phyloP scores from a whole-genome alignment of 1,140 invertebrate genomes.

The Protaetia brevitarsis region DNA sequence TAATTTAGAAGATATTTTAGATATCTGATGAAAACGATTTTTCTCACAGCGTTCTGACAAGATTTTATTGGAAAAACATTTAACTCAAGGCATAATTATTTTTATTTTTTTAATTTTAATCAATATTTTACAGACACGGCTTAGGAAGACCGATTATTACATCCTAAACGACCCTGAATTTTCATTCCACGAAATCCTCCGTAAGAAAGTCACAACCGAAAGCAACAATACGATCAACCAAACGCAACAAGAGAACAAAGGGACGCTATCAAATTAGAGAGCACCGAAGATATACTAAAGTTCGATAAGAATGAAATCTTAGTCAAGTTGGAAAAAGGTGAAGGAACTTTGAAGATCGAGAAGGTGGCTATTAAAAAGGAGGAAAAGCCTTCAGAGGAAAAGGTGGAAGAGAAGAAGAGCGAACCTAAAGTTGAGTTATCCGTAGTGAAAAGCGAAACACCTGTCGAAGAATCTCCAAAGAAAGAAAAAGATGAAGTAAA shows the following conservation, averaged over 20 bases:
- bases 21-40: too few species aligned
- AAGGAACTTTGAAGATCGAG: constrained; percentile 58
- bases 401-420: constrained; percentile 34
- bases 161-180: constrained; percentile 90
- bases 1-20: too few species aligned
- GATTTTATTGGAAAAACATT: too few species aligned
- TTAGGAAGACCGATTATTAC: constrained; percentile 87
- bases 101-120: constrained; percentile 23
- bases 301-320: constrained; percentile 67
- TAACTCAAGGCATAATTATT: too few species aligned
- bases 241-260: constrained; percentile 45
- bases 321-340: constrained; percentile 64
- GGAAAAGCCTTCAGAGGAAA: constrained; percentile 25
- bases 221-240: constrained; percentile 27
- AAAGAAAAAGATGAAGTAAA: constrained; percentile 47
- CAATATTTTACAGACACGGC: constrained; percentile 73
- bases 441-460: constrained; percentile 53
- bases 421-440: constrained; percentile 51
- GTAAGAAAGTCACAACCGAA: constrained; percentile 55
- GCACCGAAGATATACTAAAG: constrained; percentile 60
- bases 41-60: too few species aligned
- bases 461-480: constrained; percentile 49
- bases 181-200: constrained; percentile 76
- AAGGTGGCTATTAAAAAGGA: constrained; percentile 50
- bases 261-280: constrained; percentile 60